Evolutionary conservation across 2,888 invertebrate species (phyloP).

Genomic region (Therioaphis trifolii): DNA sequence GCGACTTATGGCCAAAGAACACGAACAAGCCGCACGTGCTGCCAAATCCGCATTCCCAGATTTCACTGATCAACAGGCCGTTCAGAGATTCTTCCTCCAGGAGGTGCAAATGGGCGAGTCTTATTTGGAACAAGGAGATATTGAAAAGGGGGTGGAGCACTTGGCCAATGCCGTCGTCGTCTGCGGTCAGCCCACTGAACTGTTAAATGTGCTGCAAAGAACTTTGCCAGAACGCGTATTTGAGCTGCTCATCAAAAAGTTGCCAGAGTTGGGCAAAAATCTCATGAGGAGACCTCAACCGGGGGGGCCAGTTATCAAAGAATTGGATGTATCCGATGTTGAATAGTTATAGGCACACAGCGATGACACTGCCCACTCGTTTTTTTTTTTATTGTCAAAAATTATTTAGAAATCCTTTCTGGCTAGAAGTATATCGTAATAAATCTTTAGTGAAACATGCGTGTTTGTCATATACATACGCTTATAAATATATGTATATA

Average conservation of each 20-base stretch:
- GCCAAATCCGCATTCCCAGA: conserved; percentile 77
- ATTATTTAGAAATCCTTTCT: background rate
- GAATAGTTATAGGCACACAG: background rate
- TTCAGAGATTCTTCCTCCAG: conserved; percentile 87
- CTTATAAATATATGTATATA: too few species aligned
- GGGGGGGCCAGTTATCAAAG: conserved; percentile 40
- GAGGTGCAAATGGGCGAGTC: conserved; percentile 91
- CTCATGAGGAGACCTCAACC: conserved; percentile 46
- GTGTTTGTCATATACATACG: background rate
- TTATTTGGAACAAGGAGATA: conserved; percentile 84
- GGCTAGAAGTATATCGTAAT: conserved; percentile 3
- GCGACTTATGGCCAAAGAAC: conserved; percentile 64
- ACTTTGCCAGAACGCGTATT: conserved; percentile 96
- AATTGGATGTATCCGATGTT: conserved; percentile 50
- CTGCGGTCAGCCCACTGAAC: conserved; percentile 92
- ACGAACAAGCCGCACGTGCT: conserved; percentile 59
- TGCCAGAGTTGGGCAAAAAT: conserved; percentile 72
- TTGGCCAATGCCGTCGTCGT: conserved; percentile 97
- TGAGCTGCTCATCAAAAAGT: conserved; percentile 84
- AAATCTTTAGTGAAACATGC: background rate
- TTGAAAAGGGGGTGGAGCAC: conserved; percentile 94
- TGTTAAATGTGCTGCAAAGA: conserved; percentile 90
- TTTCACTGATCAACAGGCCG: conserved; percentile 90
- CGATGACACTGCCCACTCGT: background rate
- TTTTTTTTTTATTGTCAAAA: conserved; percentile 1